Conservation (phyloP, 2,888 invertebrate genomes). For the Clistopyga incitator region DNA sequence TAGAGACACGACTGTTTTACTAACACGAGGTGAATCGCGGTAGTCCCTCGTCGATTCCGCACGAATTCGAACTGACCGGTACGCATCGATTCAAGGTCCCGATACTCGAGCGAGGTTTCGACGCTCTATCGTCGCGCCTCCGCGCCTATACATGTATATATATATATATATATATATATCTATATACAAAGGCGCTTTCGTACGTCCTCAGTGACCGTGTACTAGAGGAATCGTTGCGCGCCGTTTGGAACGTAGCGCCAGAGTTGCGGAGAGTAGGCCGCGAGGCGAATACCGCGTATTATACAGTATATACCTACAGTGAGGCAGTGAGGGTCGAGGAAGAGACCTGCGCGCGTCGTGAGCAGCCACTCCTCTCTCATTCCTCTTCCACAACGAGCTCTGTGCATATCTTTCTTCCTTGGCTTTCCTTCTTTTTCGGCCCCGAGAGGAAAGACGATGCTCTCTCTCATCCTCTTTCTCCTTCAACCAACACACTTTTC, state of each 20-base stretch:
- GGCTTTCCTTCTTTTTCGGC: not conserved
- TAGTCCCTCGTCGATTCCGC: not conserved
- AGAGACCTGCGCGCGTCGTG: conserved; percentile 44
- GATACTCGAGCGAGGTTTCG: conserved; percentile 6
- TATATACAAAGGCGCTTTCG: conserved; percentile 16
- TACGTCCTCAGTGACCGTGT: conserved; percentile 12
- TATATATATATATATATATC: not conserved
- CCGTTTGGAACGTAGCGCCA: conserved; percentile 44
- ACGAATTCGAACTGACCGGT: conserved; percentile 23
- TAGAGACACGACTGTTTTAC: not conserved
- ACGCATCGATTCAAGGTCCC: conserved; percentile 26
- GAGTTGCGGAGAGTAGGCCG: conserved; percentile 51
- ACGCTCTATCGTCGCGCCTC: conserved; percentile 13
- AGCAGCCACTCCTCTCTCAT: conserved; percentile 35
- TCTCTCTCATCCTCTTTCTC: conserved; percentile 13
- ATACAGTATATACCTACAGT: conserved; percentile 31
- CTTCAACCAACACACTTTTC: conserved; percentile 8
- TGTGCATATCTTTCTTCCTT: conserved; percentile 17
- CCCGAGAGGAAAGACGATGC: no score
- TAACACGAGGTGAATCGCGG: not conserved
- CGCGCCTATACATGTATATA: not conserved
- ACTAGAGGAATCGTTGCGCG: conserved; percentile 33
- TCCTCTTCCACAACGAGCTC: conserved; percentile 11
- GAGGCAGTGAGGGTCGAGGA: conserved; percentile 30
- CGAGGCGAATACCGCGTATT: conserved; percentile 43